These are phyloP conservation scores for Acronicta alni DNA, from an alignment of 2,888 invertebrate genomes.

Conservation along the genomic window DNA sequence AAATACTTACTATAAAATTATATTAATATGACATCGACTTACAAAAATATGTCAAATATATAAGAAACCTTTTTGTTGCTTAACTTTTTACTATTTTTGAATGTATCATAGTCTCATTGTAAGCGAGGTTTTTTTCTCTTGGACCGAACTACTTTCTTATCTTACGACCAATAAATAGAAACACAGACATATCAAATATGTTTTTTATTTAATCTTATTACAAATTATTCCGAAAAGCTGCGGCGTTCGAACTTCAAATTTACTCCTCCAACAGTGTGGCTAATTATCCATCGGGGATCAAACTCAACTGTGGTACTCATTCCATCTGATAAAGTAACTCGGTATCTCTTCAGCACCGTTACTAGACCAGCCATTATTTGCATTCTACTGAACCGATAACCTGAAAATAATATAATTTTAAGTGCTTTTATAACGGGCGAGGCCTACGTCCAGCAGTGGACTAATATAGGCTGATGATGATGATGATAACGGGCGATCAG, in stretches of 20 bases:
- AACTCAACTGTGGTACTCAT: constrained; percentile 39
- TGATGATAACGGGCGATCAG: too few relatives aligned
- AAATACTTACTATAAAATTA: background rate
- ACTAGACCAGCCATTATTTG: background rate
- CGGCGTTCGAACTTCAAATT: constrained; percentile 18
- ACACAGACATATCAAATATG: too few relatives aligned
- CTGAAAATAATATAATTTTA: background rate
- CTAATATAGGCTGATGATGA: too few relatives aligned
- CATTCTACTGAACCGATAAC: background rate
- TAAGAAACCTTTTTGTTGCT: background rate
- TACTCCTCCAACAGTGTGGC: constrained; percentile 21
- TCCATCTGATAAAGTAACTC: constrained; percentile 17
- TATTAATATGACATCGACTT: background rate
- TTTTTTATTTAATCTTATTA: background rate
- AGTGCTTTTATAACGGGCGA: too few relatives aligned
- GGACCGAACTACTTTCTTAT: too few relatives aligned
- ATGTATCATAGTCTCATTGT: too few relatives aligned
- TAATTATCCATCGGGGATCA: constrained; percentile 37
- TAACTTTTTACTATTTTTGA: background rate
- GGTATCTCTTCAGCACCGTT: background rate
- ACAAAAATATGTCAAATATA: background rate
- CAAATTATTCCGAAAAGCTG: background rate
- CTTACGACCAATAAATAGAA: too few relatives aligned
- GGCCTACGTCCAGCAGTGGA: too few relatives aligned
- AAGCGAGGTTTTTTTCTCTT: too few relatives aligned